These are phyloP conservation scores for Grapholita molesta DNA, from an alignment of 1,140 invertebrate species.

Conservation along the genomic window DNA sequence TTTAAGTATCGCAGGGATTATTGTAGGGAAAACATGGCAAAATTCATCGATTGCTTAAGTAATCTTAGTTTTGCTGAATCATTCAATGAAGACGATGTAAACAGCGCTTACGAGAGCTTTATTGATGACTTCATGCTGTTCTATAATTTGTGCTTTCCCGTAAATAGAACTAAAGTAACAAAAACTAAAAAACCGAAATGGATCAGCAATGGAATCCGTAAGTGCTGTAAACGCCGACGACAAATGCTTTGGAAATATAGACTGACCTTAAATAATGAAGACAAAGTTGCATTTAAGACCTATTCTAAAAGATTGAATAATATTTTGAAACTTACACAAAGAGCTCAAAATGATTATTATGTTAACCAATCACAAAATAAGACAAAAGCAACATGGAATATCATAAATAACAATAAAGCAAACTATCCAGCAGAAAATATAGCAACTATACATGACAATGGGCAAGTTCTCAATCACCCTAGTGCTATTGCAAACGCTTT, in stretches of 20 bases:
- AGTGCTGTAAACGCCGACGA: slow-evolving; percentile 2
- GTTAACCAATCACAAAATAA: neutral
- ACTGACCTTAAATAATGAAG: neutral
- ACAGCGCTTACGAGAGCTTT: neutral
- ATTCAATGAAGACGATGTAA: neutral
- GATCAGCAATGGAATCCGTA: slow-evolving; percentile 1
- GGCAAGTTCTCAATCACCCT: neutral
- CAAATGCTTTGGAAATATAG: neutral
- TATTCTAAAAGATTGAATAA: neutral
- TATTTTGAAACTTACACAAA: slow-evolving; percentile 12
- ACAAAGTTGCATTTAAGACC: neutral
- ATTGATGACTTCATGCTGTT: neutral
- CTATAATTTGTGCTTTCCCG: slow-evolving; percentile 16
- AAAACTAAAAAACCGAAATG: neutral
- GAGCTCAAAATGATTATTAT: neutral
- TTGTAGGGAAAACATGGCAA: neutral
- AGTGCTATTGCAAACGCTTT: neutral
- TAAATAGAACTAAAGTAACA: neutral
- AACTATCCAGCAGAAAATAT: neutral
- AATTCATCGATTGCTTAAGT: neutral
- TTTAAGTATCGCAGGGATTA: neutral
- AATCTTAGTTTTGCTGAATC: neutral
- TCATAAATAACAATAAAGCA: slow-evolving; percentile 14
- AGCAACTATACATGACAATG: neutral
- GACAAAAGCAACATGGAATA: slow-evolving; percentile 7